These are phyloP conservation scores for Anguilla obscura DNA, from an alignment of 2,797 vertebrate genomes.

Conservation along the genomic window DNA sequence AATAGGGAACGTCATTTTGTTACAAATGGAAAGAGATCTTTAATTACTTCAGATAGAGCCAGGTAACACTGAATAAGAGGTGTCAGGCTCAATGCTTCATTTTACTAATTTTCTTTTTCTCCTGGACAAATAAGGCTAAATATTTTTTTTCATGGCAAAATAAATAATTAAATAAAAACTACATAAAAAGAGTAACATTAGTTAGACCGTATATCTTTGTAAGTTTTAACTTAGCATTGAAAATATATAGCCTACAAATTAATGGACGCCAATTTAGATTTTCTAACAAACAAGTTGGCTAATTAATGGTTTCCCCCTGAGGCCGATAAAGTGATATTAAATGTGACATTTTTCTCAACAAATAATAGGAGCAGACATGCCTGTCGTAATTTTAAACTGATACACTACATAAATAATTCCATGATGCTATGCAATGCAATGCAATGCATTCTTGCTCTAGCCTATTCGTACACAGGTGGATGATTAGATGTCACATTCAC, in stretches of 20 bases:
- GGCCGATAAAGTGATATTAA: not conserved
- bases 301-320: no score
- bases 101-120: no score
- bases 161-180: no score
- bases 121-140: no score
- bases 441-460: not conserved
- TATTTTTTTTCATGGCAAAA: no score
- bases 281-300: no score
- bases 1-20: not conserved
- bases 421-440: not conserved
- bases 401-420: not conserved
- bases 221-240: no score
- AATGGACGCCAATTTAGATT: no score
- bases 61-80: not conserved
- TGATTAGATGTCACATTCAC: not conserved
- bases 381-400: not conserved
- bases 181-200: no score
- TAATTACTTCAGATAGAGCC: not conserved
- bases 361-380: not conserved
- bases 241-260: no score
- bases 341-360: not conserved
- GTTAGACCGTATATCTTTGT: no score
- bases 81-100: no score
- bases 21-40: not conserved
- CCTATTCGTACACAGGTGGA: not conserved